Evolutionary conservation across 2,888 invertebrate genomes (phyloP).

Genomic region (Phyto melanocephala): DNA sequence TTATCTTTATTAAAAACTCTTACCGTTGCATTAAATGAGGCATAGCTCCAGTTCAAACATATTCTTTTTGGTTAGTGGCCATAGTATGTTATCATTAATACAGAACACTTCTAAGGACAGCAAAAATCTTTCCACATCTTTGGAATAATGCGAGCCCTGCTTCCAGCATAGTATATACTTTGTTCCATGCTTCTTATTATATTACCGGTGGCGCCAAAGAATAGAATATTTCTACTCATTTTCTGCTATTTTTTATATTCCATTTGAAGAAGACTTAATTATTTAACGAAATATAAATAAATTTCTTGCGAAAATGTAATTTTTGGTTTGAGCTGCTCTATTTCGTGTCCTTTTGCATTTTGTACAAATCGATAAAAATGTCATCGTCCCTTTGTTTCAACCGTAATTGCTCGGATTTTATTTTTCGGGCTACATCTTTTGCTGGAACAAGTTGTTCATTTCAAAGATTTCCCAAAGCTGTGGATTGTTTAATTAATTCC

Average conservation of each 20-base stretch:
- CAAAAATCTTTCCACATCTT: neutral
- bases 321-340: too few species aligned
- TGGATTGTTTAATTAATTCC: neutral
- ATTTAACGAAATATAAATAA: too few species aligned
- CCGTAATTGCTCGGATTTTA: neutral
- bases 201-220: neutral
- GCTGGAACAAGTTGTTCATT: neutral
- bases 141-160: neutral
- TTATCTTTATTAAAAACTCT: too few species aligned
- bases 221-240: neutral
- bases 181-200: too few species aligned
- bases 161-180: too few species aligned
- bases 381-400: neutral
- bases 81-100: neutral
- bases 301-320: too few species aligned
- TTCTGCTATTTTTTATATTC: too few species aligned
- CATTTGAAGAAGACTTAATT: too few species aligned
- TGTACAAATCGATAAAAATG: neutral
- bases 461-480: neutral
- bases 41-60: neutral
- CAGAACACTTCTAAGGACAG: neutral
- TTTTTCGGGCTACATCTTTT: neutral
- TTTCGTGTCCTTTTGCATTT: neutral
- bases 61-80: neutral
- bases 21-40: neutral